Evolutionary conservation across 2,888 invertebrate genomes (phyloP).

Genomic region (Philhelius pedissequus): DNA sequence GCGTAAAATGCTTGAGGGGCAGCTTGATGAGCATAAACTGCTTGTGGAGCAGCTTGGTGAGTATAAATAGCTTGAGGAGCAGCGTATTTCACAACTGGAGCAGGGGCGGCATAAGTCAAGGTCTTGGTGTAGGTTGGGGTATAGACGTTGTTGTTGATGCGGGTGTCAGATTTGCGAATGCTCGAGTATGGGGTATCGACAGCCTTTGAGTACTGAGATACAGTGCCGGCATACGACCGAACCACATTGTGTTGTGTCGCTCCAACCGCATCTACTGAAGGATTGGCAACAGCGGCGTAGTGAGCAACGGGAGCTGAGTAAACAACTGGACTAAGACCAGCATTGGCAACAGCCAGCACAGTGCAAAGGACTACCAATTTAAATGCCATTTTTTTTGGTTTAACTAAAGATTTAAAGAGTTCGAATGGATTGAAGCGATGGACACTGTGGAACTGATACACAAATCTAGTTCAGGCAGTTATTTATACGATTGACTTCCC

Average conservation of each 20-base stretch:
- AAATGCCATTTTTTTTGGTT: slow-evolving; percentile 67
- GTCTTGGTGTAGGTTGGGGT: slow-evolving; percentile 70
- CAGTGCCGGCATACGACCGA: slow-evolving; percentile 81
- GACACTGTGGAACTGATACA: slow-evolving; percentile 60
- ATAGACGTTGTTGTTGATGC: slow-evolving; percentile 78
- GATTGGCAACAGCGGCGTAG: slow-evolving; percentile 76
- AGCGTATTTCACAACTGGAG: slow-evolving; percentile 70
- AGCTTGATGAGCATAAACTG: slow-evolving; percentile 70
- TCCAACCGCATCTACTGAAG: slow-evolving; percentile 76
- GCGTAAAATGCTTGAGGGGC: slow-evolving; percentile 72
- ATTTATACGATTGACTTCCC: slow-evolving; percentile 48
- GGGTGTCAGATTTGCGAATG: slow-evolving; percentile 81
- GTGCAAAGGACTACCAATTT: slow-evolving; percentile 81
- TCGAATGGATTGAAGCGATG: slow-evolving; percentile 46
- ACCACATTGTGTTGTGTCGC: slow-evolving; percentile 81
- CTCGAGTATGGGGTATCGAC: slow-evolving; percentile 82
- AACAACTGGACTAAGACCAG: slow-evolving; percentile 77
- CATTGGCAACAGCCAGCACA: slow-evolving; percentile 82
- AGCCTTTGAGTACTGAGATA: slow-evolving; percentile 82
- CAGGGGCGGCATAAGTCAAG: slow-evolving; percentile 72
- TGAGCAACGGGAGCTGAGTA: slow-evolving; percentile 71
- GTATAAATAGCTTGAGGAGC: slow-evolving; percentile 71
- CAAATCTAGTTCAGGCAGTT: slow-evolving; percentile 39
- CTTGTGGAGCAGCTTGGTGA: slow-evolving; percentile 67
- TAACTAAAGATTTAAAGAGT: not conserved